A percentile compares a stretch with the other conserved stretches of the same genome.
phyloP scores from a whole-genome alignment of 2,888 invertebrate species.

The Trisateles emortualis region DNA sequence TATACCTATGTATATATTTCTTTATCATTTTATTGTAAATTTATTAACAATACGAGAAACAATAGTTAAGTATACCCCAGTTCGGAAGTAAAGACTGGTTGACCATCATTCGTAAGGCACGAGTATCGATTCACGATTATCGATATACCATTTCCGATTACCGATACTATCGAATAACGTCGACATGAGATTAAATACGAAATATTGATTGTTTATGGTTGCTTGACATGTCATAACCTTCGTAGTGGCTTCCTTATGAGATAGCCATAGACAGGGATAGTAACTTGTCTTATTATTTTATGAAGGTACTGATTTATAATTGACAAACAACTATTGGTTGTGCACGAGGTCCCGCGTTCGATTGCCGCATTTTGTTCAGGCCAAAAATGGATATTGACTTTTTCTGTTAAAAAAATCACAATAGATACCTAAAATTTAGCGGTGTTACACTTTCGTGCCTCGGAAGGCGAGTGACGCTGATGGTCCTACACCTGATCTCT shows the following conservation, averaged over 20 bases:
- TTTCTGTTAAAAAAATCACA: too few species aligned
- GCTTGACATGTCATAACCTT: constrained; percentile 43
- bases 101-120: constrained; percentile 39
- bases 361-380: too few species aligned
- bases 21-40: background rate
- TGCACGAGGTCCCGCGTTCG: too few species aligned
- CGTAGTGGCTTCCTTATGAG: constrained; percentile 38
- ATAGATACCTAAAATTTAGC: too few species aligned
- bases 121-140: constrained; percentile 50
- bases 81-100: constrained; percentile 47
- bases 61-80: constrained; percentile 20
- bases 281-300: constrained; percentile 8
- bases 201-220: constrained; percentile 35
- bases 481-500: too few species aligned
- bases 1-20: too few species aligned
- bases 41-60: constrained; percentile 3
- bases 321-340: background rate
- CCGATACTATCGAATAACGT: constrained; percentile 48
- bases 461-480: too few species aligned
- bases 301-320: background rate
- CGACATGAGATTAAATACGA: constrained; percentile 40
- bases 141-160: constrained; percentile 48
- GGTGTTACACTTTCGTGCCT: too few species aligned
- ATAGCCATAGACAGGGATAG: constrained; percentile 30
- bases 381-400: too few species aligned